Evolutionary conservation across 2,797 vertebrate species (phyloP), one percentile per base, ranked within the genome.

Genomic region (Argentina silus): DNA sequence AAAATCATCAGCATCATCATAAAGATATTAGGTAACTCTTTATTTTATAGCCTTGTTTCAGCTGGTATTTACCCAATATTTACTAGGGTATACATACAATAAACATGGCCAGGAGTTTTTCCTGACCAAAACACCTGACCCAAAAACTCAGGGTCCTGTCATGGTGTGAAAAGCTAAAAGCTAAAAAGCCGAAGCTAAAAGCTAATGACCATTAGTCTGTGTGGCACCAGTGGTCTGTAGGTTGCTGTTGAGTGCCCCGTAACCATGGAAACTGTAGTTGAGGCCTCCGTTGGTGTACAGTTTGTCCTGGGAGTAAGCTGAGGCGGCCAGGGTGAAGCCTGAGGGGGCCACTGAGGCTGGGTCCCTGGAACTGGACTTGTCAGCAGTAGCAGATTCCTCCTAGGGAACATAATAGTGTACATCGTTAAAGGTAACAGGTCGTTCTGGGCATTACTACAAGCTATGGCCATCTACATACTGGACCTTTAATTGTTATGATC

Each of bases 211-310:
- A 0, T 99, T 99, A 90, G 95, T 96, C 91, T 98, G 96, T 86
- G 94, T 93, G 53, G 89, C 86, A 77, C 94, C 95, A 0, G 96
- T 93, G n/a, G 92, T 93, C 87, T 96, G 96, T 91, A 96, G 93
- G 91, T 86, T 95, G 91, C 94, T 92, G 76, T 94, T 85, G 59
- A 95, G 90, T 2, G 94, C 90, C 79, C 96, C 95, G 0, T 97
- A 98, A 75, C 96, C 93, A 72, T 97, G 96, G 93, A 97, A 96
- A 88, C 95, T 97, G 90, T 98, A 98, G 93, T 95, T 97, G 87
- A 99, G 95, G 91, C 96, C 96, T 83, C 98, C 98, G 0, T 99
- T 99, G 96, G 97, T 96, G 81, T 97, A 98, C 88, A 97, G 96
- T 0, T 97, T 96, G 85, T 99, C 97, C 92, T 98, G 97, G 91